Conservation (phyloP, 2,113 vertebrate genomes). For the Sisor rabdophorus region DNA sequence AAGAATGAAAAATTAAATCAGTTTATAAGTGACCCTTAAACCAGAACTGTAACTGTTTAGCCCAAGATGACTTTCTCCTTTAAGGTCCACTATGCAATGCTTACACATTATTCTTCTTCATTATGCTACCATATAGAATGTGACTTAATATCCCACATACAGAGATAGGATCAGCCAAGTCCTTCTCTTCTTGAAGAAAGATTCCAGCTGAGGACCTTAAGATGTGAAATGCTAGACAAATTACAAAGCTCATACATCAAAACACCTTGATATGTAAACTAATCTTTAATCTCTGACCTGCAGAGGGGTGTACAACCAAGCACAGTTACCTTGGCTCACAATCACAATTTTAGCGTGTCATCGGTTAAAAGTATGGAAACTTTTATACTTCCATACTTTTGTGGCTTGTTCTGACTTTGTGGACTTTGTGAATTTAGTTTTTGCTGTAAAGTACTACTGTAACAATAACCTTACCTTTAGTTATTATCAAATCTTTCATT, state of each 20-base stretch:
- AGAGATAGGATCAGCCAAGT: not conserved
- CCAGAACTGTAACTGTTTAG: not conserved
- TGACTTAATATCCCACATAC: constrained; percentile 10
- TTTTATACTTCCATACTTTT: too few relatives aligned
- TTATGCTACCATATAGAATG: not conserved
- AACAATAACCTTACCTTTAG: too few relatives aligned
- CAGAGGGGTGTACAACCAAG: constrained; percentile 36
- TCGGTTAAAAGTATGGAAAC: constrained; percentile 19
- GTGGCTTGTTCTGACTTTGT: not conserved
- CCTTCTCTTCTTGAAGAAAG: constrained; percentile 21
- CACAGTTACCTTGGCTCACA: constrained; percentile 41
- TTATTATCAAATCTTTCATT: too few relatives aligned
- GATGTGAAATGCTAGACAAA: constrained; percentile 41
- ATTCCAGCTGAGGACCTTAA: constrained; percentile 27
- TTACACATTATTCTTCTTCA: not conserved
- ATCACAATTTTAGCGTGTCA: constrained; percentile 21
- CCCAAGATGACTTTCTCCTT: not conserved
- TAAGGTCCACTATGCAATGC: not conserved
- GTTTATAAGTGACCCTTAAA: constrained; percentile 27
- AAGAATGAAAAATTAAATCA: constrained; percentile 31
- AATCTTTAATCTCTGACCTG: constrained; percentile 35
- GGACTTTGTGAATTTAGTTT: constrained; percentile 7
- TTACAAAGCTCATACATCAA: constrained; percentile 37
- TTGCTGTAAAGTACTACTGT: constrained; percentile 24
- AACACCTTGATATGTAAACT: constrained; percentile 44